Conservation (phyloP, 2,888 invertebrate genomes). For the Thera britannica region DNA sequence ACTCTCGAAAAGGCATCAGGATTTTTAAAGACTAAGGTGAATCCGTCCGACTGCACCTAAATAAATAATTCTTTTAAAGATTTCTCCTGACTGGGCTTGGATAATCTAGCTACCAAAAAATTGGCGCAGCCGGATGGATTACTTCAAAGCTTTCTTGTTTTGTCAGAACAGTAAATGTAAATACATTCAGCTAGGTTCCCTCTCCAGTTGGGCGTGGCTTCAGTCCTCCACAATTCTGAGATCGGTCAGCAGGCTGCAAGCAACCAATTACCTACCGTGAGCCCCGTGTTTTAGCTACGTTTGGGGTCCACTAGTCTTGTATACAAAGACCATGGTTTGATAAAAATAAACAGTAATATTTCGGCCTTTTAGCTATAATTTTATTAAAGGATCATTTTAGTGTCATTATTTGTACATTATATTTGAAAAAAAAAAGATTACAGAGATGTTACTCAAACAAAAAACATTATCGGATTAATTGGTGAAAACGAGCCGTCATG, state of each 20-base stretch:
- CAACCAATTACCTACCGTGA: constrained; percentile 60
- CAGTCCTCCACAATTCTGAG: constrained; percentile 82
- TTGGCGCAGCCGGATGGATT: constrained; percentile 6
- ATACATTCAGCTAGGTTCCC: background rate
- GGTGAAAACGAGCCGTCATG: background rate
- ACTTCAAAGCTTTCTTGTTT: background rate
- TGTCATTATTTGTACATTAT: too few species aligned
- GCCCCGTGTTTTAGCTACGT: constrained; percentile 33
- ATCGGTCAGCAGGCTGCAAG: constrained; percentile 83
- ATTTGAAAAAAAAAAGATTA: too few species aligned
- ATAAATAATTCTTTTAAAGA: background rate
- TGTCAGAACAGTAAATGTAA: background rate
- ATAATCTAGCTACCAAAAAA: background rate
- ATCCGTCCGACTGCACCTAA: background rate
- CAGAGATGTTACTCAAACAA: too few species aligned
- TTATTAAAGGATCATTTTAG: too few species aligned
- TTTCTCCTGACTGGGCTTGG: background rate
- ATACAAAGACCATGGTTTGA: background rate
- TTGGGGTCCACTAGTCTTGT: constrained; percentile 1
- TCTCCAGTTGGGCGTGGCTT: constrained; percentile 22
- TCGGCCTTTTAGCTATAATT: too few species aligned
- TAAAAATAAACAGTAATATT: background rate
- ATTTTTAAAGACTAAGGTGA: background rate
- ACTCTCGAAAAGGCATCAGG: background rate
- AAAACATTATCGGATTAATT: too few species aligned